Evolutionary conservation across 2,113 vertebrate genomes (phyloP).

Genomic region (Sinocyclocheilus rhinocerous): DNA sequence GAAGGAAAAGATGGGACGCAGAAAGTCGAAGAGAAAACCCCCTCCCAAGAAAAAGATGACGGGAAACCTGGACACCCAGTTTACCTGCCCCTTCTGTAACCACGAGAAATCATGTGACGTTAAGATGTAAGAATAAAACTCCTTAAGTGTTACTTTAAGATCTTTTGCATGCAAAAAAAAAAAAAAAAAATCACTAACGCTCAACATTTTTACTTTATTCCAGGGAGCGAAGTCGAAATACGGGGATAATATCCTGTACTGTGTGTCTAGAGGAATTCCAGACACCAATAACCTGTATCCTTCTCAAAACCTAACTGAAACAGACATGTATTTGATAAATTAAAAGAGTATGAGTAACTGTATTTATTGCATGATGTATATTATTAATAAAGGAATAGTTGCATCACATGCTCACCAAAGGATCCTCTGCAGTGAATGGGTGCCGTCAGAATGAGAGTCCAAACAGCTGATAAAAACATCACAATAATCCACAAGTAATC

Average conservation of each 20-base stretch:
- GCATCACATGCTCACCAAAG: no score
- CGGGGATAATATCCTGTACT: conserved; percentile 90
- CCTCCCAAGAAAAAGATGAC: conserved; percentile 93
- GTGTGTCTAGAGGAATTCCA: conserved; percentile 95
- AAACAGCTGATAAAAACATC: no score
- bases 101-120: conserved; percentile 94
- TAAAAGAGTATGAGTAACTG: no score
- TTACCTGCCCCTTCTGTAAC: conserved; percentile 92
- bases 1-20: conserved; percentile 79
- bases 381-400: no score
- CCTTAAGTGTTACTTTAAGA: neutral
- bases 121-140: conserved; percentile 81
- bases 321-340: no score
- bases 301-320: conserved; percentile 59
- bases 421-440: no score
- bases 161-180: neutral
- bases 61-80: conserved; percentile 88
- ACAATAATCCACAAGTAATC: no score
- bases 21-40: conserved; percentile 91
- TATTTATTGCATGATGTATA: no score
- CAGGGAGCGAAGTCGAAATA: conserved; percentile 91
- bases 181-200: neutral
- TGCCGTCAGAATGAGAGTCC: no score
- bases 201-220: conserved; percentile 18
- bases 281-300: conserved; percentile 96